Percentiles rank a stretch among this genome's conserved stretches.
phyloP scores from a whole-genome alignment of 2,113 vertebrate species.

The Vombatus ursinus region DNA sequence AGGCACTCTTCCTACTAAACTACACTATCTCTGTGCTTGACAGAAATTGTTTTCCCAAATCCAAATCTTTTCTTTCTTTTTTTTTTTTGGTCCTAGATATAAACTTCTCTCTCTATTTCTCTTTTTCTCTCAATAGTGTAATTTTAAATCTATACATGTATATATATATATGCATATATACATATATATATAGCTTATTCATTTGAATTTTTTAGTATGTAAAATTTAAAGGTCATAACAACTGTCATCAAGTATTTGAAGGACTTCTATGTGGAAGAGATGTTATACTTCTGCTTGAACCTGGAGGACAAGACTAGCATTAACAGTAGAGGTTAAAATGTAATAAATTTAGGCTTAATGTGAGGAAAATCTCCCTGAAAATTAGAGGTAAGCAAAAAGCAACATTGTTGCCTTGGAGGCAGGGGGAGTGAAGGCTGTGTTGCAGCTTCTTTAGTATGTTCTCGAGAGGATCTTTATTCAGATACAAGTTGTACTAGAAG shows the following conservation, averaged over 20 bases:
- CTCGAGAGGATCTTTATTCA: not conserved
- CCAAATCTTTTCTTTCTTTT: not conserved
- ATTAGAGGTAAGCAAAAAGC: not conserved
- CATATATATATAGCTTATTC: not conserved
- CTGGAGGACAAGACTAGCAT: not conserved
- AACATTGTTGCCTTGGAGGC: not conserved
- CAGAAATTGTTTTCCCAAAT: not conserved
- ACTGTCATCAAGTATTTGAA: not conserved
- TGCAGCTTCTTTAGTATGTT: not conserved
- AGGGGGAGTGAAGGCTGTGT: too few relatives aligned
- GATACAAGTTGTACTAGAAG: not conserved
- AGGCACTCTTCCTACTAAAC: too few relatives aligned
- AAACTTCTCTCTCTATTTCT: not conserved
- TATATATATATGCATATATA: too few relatives aligned
- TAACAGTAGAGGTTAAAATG: not conserved
- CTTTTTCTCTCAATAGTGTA: not conserved
- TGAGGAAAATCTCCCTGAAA: not conserved
- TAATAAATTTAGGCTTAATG: not conserved
- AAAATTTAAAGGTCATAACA: not conserved
- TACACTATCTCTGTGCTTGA: not conserved
- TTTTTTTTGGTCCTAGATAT: not conserved
- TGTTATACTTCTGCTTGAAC: not conserved
- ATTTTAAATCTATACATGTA: too few relatives aligned
- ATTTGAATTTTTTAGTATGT: not conserved
- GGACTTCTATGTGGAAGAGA: not conserved